Evolutionary conservation across 2,113 vertebrate species (phyloP).

Genomic region (Poicephalus gulielmi): DNA sequence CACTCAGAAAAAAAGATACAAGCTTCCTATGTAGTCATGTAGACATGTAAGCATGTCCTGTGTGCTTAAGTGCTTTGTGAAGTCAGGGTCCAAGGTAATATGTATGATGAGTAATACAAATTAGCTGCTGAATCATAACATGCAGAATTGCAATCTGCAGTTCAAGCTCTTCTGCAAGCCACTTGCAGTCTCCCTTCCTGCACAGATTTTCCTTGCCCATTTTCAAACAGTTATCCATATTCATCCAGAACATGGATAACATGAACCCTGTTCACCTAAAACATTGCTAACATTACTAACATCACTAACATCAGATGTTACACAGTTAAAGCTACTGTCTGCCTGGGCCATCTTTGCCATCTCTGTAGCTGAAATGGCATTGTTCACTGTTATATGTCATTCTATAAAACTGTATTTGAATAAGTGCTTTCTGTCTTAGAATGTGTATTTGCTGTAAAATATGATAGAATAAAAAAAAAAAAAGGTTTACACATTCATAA

Average conservation of each 20-base stretch:
- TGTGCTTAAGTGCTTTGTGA: neutral
- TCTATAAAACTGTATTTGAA: neutral
- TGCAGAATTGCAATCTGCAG: neutral
- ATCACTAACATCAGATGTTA: no score
- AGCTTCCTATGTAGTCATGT: neutral
- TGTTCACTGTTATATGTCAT: neutral
- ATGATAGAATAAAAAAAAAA: neutral
- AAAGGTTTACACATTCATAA: neutral
- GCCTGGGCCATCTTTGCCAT: fast-evolving
- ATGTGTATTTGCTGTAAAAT: neutral
- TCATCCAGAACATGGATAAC: neutral
- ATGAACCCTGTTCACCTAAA: neutral
- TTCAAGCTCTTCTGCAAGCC: neutral
- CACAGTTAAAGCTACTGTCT: neutral
- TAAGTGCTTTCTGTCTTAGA: neutral
- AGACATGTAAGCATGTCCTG: neutral
- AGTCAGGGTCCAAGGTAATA: neutral
- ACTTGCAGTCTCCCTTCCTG: neutral
- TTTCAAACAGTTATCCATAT: neutral
- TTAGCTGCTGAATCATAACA: neutral
- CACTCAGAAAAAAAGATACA: neutral
- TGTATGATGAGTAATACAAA: neutral
- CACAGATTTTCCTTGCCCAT: neutral
- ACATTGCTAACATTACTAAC: neutral
- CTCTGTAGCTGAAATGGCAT: neutral